These are phyloP conservation scores for Danionella cerebrum DNA, from an alignment of 2,113 vertebrate species.

Conservation along the genomic window DNA sequence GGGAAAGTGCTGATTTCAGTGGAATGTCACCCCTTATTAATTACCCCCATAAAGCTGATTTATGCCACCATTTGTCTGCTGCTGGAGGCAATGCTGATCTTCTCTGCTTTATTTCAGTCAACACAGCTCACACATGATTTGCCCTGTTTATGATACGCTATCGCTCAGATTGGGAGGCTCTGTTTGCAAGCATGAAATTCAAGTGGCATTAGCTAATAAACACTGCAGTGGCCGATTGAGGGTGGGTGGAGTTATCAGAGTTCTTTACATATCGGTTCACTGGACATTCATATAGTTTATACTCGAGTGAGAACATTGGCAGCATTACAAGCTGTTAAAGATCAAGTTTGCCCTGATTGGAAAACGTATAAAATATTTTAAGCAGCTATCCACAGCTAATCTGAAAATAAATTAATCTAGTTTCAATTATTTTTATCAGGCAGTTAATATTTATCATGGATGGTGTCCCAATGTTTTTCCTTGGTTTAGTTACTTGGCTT, in stretches of 20 bases:
- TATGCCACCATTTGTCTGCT: slow-evolving; percentile 47
- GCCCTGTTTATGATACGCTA: not conserved
- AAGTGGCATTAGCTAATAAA: not conserved
- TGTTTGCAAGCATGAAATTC: not conserved
- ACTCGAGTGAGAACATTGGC: slow-evolving; percentile 1
- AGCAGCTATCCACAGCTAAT: not conserved
- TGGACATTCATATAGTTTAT: slow-evolving; percentile 4
- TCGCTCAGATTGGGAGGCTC: not conserved
- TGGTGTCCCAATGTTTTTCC: too few relatives aligned
- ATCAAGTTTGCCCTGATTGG: not conserved
- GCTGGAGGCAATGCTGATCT: slow-evolving; percentile 35
- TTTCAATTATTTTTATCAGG: not conserved
- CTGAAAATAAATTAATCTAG: not conserved
- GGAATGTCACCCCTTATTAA: slow-evolving; percentile 54
- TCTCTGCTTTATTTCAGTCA: not conserved
- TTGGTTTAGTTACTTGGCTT: too few relatives aligned
- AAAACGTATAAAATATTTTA: not conserved
- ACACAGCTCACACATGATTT: not conserved
- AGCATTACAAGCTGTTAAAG: not conserved
- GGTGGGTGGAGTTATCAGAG: not conserved
- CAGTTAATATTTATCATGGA: too few relatives aligned
- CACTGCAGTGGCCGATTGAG: not conserved
- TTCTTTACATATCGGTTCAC: not conserved
- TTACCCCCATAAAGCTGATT: slow-evolving; percentile 43
- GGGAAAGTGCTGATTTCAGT: slow-evolving; percentile 43